These are phyloP conservation scores for Xiphorhynchus erythropygius DNA, from an alignment of 2,797 vertebrate genomes.

Conservation along the genomic window DNA sequence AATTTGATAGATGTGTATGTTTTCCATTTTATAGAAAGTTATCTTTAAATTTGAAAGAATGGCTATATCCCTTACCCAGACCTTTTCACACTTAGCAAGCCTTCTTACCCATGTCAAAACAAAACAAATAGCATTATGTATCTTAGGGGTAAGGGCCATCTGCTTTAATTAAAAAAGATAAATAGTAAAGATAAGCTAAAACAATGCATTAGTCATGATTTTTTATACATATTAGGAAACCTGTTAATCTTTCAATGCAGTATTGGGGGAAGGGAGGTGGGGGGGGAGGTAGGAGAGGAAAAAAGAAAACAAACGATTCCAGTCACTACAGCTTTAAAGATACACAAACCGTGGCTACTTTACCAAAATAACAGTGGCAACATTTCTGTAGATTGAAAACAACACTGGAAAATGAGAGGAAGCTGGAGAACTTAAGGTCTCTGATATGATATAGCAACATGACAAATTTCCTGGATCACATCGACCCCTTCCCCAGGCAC, in stretches of 20 bases:
- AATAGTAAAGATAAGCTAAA: background rate
- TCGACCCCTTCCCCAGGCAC: background rate
- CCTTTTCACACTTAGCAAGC: background rate
- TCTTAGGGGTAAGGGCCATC: background rate
- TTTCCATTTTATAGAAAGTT: background rate
- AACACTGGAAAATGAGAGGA: background rate
- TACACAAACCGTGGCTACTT: background rate
- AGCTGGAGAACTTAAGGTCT: background rate
- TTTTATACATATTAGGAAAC: background rate
- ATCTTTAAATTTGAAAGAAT: background rate
- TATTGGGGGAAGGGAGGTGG: background rate
- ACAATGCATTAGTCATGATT: background rate
- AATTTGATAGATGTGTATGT: background rate
- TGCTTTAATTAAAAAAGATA: background rate
- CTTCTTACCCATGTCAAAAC: background rate
- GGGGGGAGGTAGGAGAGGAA: fast-evolving
- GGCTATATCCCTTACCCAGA: background rate
- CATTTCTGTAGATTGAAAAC: background rate
- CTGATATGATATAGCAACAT: background rate
- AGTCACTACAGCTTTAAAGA: background rate
- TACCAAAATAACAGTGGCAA: background rate
- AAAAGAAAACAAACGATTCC: background rate
- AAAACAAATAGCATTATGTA: background rate
- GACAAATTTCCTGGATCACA: background rate
- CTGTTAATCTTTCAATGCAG: background rate